Base-by-base conservation (phyloP, 2,113 vertebrate species). In the Cyprinodon brontotheroides region DNA sequence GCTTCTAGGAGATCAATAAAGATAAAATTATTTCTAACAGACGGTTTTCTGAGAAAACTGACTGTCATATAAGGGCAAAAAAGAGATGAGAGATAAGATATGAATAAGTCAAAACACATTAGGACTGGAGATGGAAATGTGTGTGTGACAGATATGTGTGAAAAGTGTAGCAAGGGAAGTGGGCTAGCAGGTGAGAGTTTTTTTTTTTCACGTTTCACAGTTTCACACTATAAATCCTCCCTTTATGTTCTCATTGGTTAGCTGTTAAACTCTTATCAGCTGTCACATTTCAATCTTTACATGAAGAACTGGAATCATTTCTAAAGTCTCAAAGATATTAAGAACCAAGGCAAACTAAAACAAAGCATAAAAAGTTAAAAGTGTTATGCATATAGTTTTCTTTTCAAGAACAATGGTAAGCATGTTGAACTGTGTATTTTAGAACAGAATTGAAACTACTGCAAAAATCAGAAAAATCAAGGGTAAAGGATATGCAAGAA, bases 1-100 rank as follows among this genome's bases (percentile, higher is more conserved):
- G 29, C 61, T 65, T 78, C 3, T 15, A 37, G 3, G 14, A 75
- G 67, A 76, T 89, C 69, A 82, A 68, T 78, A 68, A 74, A 61
- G 61, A 74, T 72, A 68, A 65, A 78, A n/a, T 63, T 67, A 6
- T 63, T 61, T 78, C 74, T 78, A 5, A 29, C 4, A 5, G n/a
- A 17, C 47, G 59, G 17, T 4, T 2, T 38, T 72, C n/a, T 53
- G 78, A 70, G 68, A 36, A 39, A 22, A 48, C 29, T 22, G 4
- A 43, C 43, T 15, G 60, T 40, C 62, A 61, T 70, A 62, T 48
- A 11, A 80, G 59, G 41, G 36, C 65, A 39, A 81, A 69, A 29
- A 59, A 43, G 47, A 72, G 22, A 80, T 41, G 36, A 43, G 65
- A 70, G 45, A 76, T 65, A 14, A 70, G 36, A 78, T 48, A 68